A percentile compares a stretch with the other conserved stretches of the same genome.
Conservation (phyloP, 2,888 invertebrate genomes). For the Oxyteleia sp. region DNA sequence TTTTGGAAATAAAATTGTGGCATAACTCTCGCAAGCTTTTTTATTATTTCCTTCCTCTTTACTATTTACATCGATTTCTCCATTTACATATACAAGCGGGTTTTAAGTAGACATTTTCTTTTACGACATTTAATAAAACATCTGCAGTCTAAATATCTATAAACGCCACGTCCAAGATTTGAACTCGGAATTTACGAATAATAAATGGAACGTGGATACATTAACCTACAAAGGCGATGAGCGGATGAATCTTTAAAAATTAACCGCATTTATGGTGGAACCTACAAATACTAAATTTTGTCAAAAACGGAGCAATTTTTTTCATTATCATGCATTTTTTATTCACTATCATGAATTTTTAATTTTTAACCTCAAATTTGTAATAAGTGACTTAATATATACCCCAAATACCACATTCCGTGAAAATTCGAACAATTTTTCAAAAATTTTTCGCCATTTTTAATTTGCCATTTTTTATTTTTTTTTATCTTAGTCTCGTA, state of each 20-base stretch:
- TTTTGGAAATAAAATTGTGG: slow-evolving; percentile 40
- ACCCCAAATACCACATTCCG: too few relatives aligned
- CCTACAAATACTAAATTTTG: too few relatives aligned
- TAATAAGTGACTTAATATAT: too few relatives aligned
- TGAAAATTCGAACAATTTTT: too few relatives aligned
- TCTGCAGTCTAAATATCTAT: slow-evolving; percentile 47
- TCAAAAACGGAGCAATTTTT: too few relatives aligned
- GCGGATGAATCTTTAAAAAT: slow-evolving; percentile 31
- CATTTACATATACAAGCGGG: slow-evolving; percentile 20
- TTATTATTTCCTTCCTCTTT: slow-evolving; percentile 23
- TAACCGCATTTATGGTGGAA: slow-evolving; percentile 24
- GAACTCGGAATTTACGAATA: slow-evolving; percentile 41
- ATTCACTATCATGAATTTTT: too few relatives aligned
- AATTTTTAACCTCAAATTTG: too few relatives aligned
- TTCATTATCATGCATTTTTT: too few relatives aligned
- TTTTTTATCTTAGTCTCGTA: too few relatives aligned
- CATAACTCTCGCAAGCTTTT: slow-evolving; percentile 12
- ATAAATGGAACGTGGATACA: slow-evolving; percentile 25
- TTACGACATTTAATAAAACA: slow-evolving; percentile 49
- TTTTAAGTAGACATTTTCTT: slow-evolving; percentile 37
- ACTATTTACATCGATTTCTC: slow-evolving; percentile 44
- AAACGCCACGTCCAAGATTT: slow-evolving; percentile 37
- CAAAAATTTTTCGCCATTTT: too few relatives aligned
- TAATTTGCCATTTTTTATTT: too few relatives aligned
- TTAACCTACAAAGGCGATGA: slow-evolving; percentile 43